These are phyloP conservation scores for Argynnis bischoffii DNA, from an alignment of 2,888 invertebrate species.

Conservation along the genomic window DNA sequence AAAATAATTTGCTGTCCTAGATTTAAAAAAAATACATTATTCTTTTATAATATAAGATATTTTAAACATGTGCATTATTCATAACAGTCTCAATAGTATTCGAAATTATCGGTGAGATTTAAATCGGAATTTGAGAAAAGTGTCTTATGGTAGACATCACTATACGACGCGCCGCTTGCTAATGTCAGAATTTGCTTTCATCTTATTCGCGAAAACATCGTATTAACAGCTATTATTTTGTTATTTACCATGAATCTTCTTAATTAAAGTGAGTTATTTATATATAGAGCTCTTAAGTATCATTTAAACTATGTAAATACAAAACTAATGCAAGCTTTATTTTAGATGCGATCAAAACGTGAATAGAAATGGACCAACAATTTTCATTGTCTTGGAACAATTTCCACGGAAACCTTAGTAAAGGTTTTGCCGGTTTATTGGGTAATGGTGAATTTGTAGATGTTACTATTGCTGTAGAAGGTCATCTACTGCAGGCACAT, in stretches of 20 bases:
- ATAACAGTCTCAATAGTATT: not conserved
- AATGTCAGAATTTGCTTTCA: slow-evolving; percentile 44
- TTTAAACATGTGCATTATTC: too few relatives aligned
- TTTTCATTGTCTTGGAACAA: slow-evolving; percentile 89
- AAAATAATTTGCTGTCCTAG: too few relatives aligned
- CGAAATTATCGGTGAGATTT: not conserved
- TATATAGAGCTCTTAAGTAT: not conserved
- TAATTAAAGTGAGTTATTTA: slow-evolving; percentile 36
- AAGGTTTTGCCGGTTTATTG: slow-evolving; percentile 84
- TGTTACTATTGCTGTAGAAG: slow-evolving; percentile 84
- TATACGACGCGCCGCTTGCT: slow-evolving; percentile 46
- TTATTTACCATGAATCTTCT: slow-evolving; percentile 8
- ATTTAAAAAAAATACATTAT: too few relatives aligned
- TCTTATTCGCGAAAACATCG: slow-evolving; percentile 39
- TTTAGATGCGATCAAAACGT: slow-evolving; percentile 46
- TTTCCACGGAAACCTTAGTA: slow-evolving; percentile 86
- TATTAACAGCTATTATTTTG: slow-evolving; percentile 38
- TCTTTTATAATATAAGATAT: too few relatives aligned
- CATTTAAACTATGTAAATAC: not conserved
- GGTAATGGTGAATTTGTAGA: slow-evolving; percentile 83
- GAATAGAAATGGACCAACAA: slow-evolving; percentile 84
- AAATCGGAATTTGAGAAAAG: not conserved
- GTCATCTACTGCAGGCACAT: slow-evolving; percentile 86
- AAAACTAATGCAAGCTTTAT: slow-evolving; percentile 40
- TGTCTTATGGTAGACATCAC: slow-evolving; percentile 34